phyloP scores from a whole-genome alignment of 2,113 vertebrate genomes.

The Lichenostomus cassidix region DNA sequence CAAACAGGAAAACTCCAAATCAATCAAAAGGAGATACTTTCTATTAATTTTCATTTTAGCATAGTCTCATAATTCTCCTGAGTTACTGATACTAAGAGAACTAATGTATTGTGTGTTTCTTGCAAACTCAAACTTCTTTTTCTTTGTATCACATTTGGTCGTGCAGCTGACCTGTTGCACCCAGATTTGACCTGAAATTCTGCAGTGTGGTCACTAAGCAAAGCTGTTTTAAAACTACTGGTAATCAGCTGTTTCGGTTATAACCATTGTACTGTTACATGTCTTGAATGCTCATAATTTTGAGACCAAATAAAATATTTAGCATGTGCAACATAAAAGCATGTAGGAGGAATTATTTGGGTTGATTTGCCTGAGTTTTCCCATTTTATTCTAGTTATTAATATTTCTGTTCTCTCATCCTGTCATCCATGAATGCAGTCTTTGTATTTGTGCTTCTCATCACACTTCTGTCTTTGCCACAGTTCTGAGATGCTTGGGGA shows the following conservation, averaged over 20 bases:
- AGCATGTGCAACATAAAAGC: background rate
- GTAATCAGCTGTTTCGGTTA: background rate
- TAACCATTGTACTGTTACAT: background rate
- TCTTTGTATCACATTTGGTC: background rate
- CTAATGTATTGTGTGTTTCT: background rate
- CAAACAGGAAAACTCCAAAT: background rate
- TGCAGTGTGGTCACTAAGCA: background rate
- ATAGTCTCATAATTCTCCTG: background rate
- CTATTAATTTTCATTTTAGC: background rate
- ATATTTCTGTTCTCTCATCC: background rate
- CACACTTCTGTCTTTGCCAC: background rate
- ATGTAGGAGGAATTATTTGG: background rate
- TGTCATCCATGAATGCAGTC: background rate
- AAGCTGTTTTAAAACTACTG: background rate
- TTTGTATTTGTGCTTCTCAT: background rate
- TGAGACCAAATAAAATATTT: background rate
- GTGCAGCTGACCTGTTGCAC: background rate
- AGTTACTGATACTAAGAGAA: background rate
- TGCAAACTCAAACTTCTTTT: background rate
- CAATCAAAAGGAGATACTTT: background rate
- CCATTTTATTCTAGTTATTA: background rate
- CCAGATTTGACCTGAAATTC: background rate
- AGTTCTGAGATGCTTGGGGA: conserved; percentile 94
- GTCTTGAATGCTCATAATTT: background rate
- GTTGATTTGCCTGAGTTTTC: background rate